These are phyloP conservation scores for Enchytraeus crypticus DNA, from an alignment of 2,888 invertebrate species.

Conservation along the genomic window DNA sequence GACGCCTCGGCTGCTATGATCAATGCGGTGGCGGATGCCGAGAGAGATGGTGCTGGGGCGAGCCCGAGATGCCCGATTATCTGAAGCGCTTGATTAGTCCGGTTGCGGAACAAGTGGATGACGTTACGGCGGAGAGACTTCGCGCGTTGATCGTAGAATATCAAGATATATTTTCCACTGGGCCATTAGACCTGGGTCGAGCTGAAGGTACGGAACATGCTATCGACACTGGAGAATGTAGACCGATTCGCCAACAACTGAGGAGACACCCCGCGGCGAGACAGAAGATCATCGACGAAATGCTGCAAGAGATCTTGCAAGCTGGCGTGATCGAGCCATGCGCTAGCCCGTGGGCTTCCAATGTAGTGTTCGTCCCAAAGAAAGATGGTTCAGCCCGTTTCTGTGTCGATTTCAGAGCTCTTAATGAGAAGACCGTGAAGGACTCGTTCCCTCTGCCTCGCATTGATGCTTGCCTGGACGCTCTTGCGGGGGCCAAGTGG, in stretches of 20 bases:
- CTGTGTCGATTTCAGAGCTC: not conserved
- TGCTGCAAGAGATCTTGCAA: not conserved
- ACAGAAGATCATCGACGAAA: not conserved
- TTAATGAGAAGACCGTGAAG: not conserved
- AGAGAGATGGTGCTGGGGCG: too few relatives aligned
- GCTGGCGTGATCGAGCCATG: not conserved
- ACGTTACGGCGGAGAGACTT: not conserved
- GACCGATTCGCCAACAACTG: not conserved
- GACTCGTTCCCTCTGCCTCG: not conserved
- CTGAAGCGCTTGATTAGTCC: too few relatives aligned
- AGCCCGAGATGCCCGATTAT: too few relatives aligned
- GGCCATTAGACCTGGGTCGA: not conserved
- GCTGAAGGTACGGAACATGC: not conserved
- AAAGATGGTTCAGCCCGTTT: not conserved
- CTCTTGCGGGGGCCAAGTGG: slow-evolving; percentile 21
- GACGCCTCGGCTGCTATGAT: too few relatives aligned
- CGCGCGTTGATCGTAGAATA: not conserved
- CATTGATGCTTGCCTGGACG: not conserved
- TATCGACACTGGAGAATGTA: slow-evolving; percentile 2
- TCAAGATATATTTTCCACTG: not conserved
- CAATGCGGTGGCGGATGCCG: too few relatives aligned
- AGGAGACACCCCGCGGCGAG: not conserved
- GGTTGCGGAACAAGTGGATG: not conserved
- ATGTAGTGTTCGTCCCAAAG: not conserved
- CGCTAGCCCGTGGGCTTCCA: not conserved